These are phyloP conservation scores for Tenebrosternarchus preto DNA, from an alignment of 2,113 vertebrate genomes.

Conservation along the genomic window DNA sequence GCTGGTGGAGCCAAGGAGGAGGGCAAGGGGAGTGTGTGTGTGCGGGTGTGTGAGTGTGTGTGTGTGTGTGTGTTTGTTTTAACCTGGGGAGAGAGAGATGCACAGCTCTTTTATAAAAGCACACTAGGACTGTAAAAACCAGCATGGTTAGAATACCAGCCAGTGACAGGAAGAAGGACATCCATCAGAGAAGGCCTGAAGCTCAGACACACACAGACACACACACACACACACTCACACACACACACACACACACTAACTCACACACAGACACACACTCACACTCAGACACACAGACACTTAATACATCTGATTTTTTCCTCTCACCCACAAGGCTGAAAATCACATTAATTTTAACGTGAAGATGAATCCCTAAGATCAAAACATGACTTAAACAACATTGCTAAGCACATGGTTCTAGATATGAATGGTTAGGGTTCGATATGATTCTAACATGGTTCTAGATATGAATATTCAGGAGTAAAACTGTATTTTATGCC, in stretches of 20 bases:
- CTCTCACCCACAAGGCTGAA: background rate
- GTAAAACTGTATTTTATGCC: too few species aligned
- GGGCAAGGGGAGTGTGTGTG: slow-evolving; percentile 67
- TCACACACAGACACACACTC: slow-evolving; percentile 16
- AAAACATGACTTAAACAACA: too few species aligned
- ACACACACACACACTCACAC: slow-evolving; percentile 32
- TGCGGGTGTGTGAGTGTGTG: slow-evolving; percentile 62
- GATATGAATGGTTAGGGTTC: too few species aligned
- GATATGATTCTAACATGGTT: too few species aligned
- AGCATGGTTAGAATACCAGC: slow-evolving; percentile 76
- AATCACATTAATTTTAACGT: background rate
- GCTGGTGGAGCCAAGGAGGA: slow-evolving; percentile 73
- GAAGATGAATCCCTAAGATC: background rate
- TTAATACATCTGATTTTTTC: background rate
- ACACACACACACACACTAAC: background rate
- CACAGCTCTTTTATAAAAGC: slow-evolving; percentile 64
- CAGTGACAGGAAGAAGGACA: slow-evolving; percentile 55
- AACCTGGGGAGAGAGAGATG: slow-evolving; percentile 75
- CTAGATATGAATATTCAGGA: too few species aligned
- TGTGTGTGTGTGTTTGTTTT: slow-evolving; percentile 72
- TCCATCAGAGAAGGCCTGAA: slow-evolving; percentile 63
- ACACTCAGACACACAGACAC: slow-evolving; percentile 21
- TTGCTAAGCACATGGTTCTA: too few species aligned
- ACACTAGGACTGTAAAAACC: slow-evolving; percentile 66
- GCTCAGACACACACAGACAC: slow-evolving; percentile 47